These are phyloP conservation scores for Chironomus riparius DNA, from an alignment of 2,888 invertebrate genomes.

Conservation along the genomic window DNA sequence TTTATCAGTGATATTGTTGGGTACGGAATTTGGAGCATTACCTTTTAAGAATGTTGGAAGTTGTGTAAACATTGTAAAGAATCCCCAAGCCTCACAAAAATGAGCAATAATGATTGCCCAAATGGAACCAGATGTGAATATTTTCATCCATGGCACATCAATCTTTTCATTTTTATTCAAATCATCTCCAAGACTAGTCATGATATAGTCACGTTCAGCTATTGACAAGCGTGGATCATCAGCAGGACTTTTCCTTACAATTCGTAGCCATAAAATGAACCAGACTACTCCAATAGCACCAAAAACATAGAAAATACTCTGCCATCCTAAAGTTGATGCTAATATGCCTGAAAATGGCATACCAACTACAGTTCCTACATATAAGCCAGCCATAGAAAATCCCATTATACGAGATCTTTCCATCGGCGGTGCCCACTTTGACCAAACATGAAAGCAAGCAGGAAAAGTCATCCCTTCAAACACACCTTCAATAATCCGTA, in stretches of 20 bases:
- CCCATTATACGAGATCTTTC: conserved; percentile 68
- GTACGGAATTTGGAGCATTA: conserved; percentile 34
- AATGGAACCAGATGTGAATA: conserved; percentile 58
- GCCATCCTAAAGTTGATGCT: conserved; percentile 67
- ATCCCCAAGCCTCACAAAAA: conserved; percentile 75
- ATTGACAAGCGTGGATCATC: conserved; percentile 62
- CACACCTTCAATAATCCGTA: conserved; percentile 68
- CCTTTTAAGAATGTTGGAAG: conserved; percentile 68
- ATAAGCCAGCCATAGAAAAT: conserved; percentile 76
- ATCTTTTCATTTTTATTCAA: conserved; percentile 49
- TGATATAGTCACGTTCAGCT: conserved; percentile 65
- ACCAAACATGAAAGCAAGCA: conserved; percentile 45
- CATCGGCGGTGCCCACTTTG: conserved; percentile 63
- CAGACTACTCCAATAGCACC: conserved; percentile 61
- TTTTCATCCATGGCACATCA: conserved; percentile 60
- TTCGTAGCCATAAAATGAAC: conserved; percentile 61
- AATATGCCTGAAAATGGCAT: conserved; percentile 70
- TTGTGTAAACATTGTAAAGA: conserved; percentile 66
- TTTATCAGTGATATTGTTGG: neutral
- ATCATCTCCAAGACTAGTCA: conserved; percentile 46
- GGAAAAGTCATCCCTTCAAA: conserved; percentile 53
- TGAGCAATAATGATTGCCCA: conserved; percentile 70
- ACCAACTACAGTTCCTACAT: conserved; percentile 74
- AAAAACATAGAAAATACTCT: conserved; percentile 70
- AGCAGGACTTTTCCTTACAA: conserved; percentile 65